Evolutionary conservation across 64 coral and sea anemone species (phyloP).

Genomic region (Stichodactyla helianthus): DNA sequence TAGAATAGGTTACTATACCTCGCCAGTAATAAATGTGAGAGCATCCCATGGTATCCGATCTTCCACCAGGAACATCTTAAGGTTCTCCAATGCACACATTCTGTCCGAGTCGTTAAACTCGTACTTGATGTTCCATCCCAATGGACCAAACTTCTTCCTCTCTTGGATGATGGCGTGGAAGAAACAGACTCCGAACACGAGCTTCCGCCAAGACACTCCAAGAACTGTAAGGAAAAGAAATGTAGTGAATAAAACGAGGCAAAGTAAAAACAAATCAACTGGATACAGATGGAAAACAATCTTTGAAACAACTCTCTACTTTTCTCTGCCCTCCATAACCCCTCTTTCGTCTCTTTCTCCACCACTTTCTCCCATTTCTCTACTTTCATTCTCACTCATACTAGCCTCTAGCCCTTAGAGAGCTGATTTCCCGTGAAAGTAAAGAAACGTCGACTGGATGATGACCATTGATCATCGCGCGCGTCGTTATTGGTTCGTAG

Average conservation of each 20-base stretch:
- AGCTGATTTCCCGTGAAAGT: no score
- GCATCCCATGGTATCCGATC: slow-evolving; percentile 97
- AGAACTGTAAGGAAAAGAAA: slow-evolving; percentile 58
- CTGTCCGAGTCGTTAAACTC: slow-evolving; percentile 99
- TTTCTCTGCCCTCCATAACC: no score
- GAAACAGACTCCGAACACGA: slow-evolving; percentile 95
- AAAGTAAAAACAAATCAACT: not conserved
- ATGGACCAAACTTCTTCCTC: slow-evolving; percentile 96
- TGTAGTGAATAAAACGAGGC: not conserved
- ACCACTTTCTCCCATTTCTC: no score
- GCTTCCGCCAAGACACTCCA: slow-evolving; percentile 89
- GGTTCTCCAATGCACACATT: slow-evolving; percentile 85
- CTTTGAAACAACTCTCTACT: no score
- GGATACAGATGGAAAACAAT: no score
- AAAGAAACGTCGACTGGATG: no score
- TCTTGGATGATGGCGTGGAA: slow-evolving; percentile 99
- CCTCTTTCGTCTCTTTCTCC: no score
- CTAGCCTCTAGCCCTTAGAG: not conserved
- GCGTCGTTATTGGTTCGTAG: no score
- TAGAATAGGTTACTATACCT: slow-evolving; percentile 33
- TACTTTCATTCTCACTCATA: no score
- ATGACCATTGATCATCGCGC: no score
- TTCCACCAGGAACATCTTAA: slow-evolving; percentile 97
- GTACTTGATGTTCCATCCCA: slow-evolving; percentile 99
- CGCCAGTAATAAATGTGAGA: slow-evolving; percentile 85